phyloP scores from a whole-genome alignment of 1,140 invertebrate genomes.

The Ganaspis sp. region DNA sequence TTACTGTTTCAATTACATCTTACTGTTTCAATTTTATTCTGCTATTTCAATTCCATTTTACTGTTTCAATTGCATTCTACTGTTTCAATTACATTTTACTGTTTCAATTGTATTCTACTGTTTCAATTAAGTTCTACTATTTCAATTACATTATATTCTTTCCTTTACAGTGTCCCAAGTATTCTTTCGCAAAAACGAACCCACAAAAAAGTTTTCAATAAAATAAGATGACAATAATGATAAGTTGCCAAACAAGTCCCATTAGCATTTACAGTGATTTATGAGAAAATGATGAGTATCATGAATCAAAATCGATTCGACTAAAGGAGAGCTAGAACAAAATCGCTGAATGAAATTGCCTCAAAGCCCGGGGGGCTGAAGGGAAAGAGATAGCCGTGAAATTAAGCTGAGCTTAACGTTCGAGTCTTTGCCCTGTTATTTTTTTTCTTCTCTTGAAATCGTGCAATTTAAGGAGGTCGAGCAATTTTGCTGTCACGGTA shows the following conservation, averaged over 20 bases:
- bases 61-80: no score
- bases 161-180: no score
- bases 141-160: no score
- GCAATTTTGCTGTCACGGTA: constrained; percentile 31
- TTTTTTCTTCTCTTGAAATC: constrained; percentile 18
- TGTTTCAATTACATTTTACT: no score
- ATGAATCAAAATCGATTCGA: constrained; percentile 27
- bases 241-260: constrained; percentile 1
- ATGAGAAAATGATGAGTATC: constrained; percentile 30
- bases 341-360: constrained; percentile 30
- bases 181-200: no score
- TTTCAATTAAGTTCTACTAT: no score
- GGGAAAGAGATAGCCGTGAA: constrained; percentile 18
- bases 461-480: constrained; percentile 28
- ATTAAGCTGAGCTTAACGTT: constrained; percentile 27
- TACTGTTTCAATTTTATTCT: no score
- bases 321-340: constrained; percentile 25
- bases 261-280: constrained; percentile 19
- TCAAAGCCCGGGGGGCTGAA: constrained; percentile 1
- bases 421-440: constrained; percentile 23
- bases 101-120: no score
- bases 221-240: constrained; percentile 11
- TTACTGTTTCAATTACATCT: no score
- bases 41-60: no score
- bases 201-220: not conserved